A percentile compares a stretch with the other conserved stretches of the same genome.
Evolutionary conservation across 2,797 vertebrate species (phyloP).

Genomic region (Labeo calbasu): DNA sequence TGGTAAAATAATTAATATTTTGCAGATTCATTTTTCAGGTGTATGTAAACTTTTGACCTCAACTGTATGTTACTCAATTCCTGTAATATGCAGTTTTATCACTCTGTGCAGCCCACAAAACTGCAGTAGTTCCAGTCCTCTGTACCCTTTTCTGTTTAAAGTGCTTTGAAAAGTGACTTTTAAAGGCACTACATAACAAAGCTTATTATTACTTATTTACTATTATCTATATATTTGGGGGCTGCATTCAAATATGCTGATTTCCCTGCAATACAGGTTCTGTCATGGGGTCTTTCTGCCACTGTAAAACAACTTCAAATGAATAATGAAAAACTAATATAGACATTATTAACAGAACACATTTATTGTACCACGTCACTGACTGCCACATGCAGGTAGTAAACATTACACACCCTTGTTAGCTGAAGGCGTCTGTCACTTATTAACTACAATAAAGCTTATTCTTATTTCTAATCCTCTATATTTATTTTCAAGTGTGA

Average conservation of each 20-base stretch:
- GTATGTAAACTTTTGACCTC: too few relatives aligned
- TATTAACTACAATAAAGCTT: not conserved
- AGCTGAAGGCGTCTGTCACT: not conserved
- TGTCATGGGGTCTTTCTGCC: not conserved
- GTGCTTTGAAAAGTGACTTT: too few relatives aligned
- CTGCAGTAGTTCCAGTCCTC: not conserved
- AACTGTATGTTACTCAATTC: not conserved
- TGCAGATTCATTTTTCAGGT: too few relatives aligned
- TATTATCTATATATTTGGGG: too few relatives aligned
- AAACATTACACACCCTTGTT: not conserved
- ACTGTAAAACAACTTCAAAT: not conserved
- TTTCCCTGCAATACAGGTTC: not conserved
- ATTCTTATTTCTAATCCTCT: not conserved
- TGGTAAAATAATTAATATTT: too few relatives aligned
- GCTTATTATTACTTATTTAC: too few relatives aligned
- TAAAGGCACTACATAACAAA: too few relatives aligned
- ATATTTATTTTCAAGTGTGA: not conserved
- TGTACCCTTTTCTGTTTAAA: too few relatives aligned
- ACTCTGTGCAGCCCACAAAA: not conserved
- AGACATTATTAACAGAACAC: not conserved
- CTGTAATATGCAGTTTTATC: not conserved
- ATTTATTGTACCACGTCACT: not conserved
- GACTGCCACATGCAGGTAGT: not conserved
- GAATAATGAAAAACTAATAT: not conserved
- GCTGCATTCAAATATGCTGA: too few relatives aligned